Conservation (phyloP, 2,888 invertebrate species). For the Drosophila siamana region DNA sequence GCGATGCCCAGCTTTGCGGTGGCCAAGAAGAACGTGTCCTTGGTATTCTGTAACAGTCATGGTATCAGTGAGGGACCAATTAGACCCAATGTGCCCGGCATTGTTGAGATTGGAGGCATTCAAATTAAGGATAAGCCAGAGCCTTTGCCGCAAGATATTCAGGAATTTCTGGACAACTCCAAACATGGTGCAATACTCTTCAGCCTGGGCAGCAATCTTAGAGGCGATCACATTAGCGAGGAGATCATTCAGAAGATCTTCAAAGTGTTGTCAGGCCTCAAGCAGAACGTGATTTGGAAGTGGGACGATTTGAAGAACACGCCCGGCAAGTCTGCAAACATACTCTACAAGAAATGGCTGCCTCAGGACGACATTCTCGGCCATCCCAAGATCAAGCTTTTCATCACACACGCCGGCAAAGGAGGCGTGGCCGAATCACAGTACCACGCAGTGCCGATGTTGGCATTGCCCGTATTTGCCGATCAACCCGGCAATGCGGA, state of each 20-base stretch:
- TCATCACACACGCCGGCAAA: slow-evolving; percentile 89
- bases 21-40: slow-evolving; percentile 79
- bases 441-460: slow-evolving; percentile 87
- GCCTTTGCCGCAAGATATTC: slow-evolving; percentile 83
- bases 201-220: slow-evolving; percentile 85
- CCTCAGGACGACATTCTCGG: slow-evolving; percentile 89
- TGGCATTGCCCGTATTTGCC: slow-evolving; percentile 83
- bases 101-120: slow-evolving; percentile 84
- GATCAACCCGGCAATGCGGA: slow-evolving; percentile 82
- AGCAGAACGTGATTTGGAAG: slow-evolving; percentile 89
- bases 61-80: slow-evolving; percentile 81
- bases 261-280: slow-evolving; percentile 87
- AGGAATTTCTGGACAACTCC: slow-evolving; percentile 81
- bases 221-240: slow-evolving; percentile 85
- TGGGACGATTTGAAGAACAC: slow-evolving; percentile 87
- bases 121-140: slow-evolving; percentile 82
- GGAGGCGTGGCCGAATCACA: slow-evolving; percentile 88
- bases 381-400: slow-evolving; percentile 87
- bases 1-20: slow-evolving; percentile 68
- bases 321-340: slow-evolving; percentile 84
- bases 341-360: slow-evolving; percentile 87
- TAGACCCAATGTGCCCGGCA: slow-evolving; percentile 80
- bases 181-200: slow-evolving; percentile 86
- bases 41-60: slow-evolving; percentile 81
- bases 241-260: slow-evolving; percentile 86